phyloP scores from a whole-genome alignment of 2,888 invertebrate genomes.

The Aphodius sticticus region DNA sequence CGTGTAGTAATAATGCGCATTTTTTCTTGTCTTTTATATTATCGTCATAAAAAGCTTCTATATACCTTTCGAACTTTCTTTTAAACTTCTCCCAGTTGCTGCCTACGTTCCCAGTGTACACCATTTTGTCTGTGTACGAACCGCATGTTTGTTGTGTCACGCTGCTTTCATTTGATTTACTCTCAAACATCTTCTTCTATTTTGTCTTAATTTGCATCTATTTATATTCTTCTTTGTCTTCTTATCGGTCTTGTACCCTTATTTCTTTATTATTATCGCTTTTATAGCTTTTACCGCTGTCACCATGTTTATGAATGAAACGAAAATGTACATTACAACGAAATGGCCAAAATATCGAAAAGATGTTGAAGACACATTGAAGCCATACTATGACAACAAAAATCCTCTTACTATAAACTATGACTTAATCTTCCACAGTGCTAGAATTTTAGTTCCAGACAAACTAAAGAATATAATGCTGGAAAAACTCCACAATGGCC shows the following conservation, averaged over 20 bases:
- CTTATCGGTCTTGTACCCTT: not conserved
- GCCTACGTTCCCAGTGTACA: not conserved
- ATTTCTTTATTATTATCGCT: not conserved
- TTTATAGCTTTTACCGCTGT: not conserved
- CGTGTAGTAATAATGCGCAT: not conserved
- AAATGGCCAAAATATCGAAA: slow-evolving; percentile 5
- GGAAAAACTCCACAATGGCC: not conserved
- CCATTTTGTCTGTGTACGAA: not conserved
- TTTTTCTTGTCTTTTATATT: slow-evolving; percentile 15
- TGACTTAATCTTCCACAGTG: slow-evolving; percentile 9
- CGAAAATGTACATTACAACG: not conserved
- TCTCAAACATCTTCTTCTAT: not conserved
- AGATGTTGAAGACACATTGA: not conserved
- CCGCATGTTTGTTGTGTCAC: not conserved
- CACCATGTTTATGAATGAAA: too few species aligned
- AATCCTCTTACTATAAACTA: not conserved
- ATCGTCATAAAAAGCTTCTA: slow-evolving; percentile 6
- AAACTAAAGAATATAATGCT: not conserved
- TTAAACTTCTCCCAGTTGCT: slow-evolving; percentile 13
- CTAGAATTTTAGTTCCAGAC: slow-evolving; percentile 5
- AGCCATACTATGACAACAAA: slow-evolving; percentile 14
- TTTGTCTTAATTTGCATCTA: not conserved
- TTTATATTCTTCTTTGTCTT: not conserved
- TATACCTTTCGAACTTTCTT: slow-evolving; percentile 5
- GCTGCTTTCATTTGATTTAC: not conserved